phyloP scores from a whole-genome alignment of 2,113 vertebrate genomes.

The Clarias gariepinus region DNA sequence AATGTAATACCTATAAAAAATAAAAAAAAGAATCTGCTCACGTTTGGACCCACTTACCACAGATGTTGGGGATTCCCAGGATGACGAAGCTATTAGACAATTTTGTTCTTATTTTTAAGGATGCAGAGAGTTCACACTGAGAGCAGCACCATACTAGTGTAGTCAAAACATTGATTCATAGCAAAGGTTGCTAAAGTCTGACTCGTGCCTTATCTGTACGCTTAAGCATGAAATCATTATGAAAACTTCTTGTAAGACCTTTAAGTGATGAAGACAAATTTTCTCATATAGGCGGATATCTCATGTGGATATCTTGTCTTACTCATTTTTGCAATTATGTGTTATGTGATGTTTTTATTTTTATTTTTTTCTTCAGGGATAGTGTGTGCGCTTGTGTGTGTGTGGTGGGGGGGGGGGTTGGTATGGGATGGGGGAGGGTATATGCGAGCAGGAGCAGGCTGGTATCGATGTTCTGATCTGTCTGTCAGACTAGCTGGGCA shows the following conservation, averaged over 20 bases:
- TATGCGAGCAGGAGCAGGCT: constrained; percentile 37
- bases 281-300: not conserved
- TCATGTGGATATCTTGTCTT: not conserved
- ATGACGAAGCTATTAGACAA: constrained; percentile 16
- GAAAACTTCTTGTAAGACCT: not conserved
- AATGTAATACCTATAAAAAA: not conserved
- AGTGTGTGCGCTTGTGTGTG: not conserved
- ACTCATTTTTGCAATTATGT: constrained; percentile 45
- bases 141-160: not conserved
- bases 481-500: constrained; percentile 45
- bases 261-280: not conserved
- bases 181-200: constrained; percentile 17
- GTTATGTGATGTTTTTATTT: not conserved
- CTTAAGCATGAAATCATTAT: not conserved
- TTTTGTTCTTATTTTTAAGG: constrained; percentile 31
- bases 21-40: constrained; percentile 7
- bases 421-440: constrained; percentile 40
- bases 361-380: constrained; percentile 15
- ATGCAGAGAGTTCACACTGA: constrained; percentile 22
- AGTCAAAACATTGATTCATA: constrained; percentile 53
- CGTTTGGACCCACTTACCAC: not conserved
- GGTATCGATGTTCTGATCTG: constrained; percentile 51
- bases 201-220: constrained; percentile 38
- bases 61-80: constrained; percentile 37
- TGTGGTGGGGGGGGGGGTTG: not conserved